Percentiles rank a stretch among this genome's conserved stretches.
Evolutionary conservation across 2,797 vertebrate genomes (phyloP).

Genomic region (Nannoperca australis): DNA sequence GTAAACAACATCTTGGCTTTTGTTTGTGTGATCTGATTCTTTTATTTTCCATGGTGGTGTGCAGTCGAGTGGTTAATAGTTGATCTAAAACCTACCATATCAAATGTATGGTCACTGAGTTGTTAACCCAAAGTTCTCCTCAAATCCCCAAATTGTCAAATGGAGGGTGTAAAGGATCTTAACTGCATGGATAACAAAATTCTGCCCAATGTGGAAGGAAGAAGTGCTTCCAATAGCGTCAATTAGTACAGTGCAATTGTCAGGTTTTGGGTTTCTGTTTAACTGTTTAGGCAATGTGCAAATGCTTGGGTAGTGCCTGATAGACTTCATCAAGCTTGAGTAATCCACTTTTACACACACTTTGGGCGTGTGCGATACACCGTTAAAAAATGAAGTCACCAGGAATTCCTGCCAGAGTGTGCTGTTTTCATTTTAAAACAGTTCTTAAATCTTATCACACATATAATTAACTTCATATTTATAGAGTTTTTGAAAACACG

Average conservation of each 20-base stretch:
- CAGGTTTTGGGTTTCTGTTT: slow-evolving; percentile 41
- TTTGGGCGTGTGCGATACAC: slow-evolving; percentile 39
- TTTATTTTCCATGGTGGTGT: slow-evolving; percentile 9
- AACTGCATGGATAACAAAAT: slow-evolving; percentile 36
- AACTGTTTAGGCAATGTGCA: slow-evolving; percentile 75
- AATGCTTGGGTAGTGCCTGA: slow-evolving; percentile 67
- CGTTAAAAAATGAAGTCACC: slow-evolving; percentile 23
- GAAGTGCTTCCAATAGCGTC: slow-evolving; percentile 8
- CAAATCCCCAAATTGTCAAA: slow-evolving; percentile 61
- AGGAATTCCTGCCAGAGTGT: slow-evolving; percentile 14
- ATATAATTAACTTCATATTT: background rate
- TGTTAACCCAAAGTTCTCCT: slow-evolving; percentile 33
- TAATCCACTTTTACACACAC: slow-evolving; percentile 56
- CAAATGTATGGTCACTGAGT: slow-evolving; percentile 45
- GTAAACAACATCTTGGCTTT: slow-evolving; percentile 17
- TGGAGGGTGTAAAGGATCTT: slow-evolving; percentile 60
- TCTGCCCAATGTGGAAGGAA: slow-evolving; percentile 47
- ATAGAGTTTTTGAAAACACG: background rate
- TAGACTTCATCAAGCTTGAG: slow-evolving; percentile 52
- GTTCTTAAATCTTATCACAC: background rate
- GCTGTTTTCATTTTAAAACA: background rate
- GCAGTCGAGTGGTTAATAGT: slow-evolving; percentile 5
- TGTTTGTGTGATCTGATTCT: slow-evolving; percentile 25
- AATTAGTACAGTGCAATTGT: slow-evolving; percentile 43
- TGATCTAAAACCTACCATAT: slow-evolving; percentile 20